Base-by-base conservation (phyloP, 2,113 vertebrate species). In the Rhegmatorhina hoffmannsi region DNA sequence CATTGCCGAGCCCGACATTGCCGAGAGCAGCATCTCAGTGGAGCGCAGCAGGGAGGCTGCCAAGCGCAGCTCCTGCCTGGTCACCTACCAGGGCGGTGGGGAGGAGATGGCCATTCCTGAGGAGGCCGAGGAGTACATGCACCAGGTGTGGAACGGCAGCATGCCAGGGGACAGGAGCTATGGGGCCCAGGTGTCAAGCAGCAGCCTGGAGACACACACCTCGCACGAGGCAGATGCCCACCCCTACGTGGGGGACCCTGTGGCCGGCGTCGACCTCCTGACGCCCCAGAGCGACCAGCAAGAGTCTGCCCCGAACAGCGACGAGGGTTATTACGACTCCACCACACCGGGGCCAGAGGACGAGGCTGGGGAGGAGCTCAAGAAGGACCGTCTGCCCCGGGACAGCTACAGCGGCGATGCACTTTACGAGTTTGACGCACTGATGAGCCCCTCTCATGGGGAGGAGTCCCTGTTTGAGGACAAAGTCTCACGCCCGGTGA, bases 361-460 rank as follows among this genome's bases (percentile, higher is more conserved):
- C 3, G 98, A 99, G 44, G 97, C 92, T 6, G 98, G 98, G 13
- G 99, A 99, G 40, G 96, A 98, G 91, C 92, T 98, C 20, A 97
- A 92, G 60, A 98, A 98, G 63, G 98, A 99, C 50, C 98, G 98
- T 31, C 97, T 99, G 38, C 99, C 99, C 55, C 96, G 99, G 49
- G 99, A 99, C 95, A 99, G 99, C 92, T 99, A 99, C 95, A 99
- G 99, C 1, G 99, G 99, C 0, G 99, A 99, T 87, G 99, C 99
- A 40, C 98, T 99, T 36, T 99, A 99, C 21, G 99, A 99, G 90
- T 99, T 99, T 69, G 99, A 99, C 11, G 96, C 97, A 52, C 97
- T 99, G 46, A 97, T 99, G 92, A 99, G 98, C 73, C 98, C 99
- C 33, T 97, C 97, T 17, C 98, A 98, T 1, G 98, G 97, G 31